Evolutionary conservation across 1,140 invertebrate species (phyloP).

Genomic region (Gryon sp.): DNA sequence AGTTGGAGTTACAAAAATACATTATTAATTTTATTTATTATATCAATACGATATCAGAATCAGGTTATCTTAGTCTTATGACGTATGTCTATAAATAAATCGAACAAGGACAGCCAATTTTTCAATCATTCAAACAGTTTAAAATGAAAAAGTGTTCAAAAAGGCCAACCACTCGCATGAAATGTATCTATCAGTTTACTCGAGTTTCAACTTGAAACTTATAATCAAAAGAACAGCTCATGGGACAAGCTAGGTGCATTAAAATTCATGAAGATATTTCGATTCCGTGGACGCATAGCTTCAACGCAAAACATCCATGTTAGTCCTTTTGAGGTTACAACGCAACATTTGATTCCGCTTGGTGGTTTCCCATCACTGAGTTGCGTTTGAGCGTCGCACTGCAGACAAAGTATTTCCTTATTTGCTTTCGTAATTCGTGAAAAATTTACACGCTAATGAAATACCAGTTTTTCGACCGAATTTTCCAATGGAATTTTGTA

Average conservation of each 20-base stretch:
- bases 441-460: slow-evolving; percentile 49
- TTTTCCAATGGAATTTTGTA: too few species aligned
- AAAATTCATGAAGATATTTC: slow-evolving; percentile 60
- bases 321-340: slow-evolving; percentile 50
- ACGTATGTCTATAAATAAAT: too few species aligned
- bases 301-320: slow-evolving; percentile 37
- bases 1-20: too few species aligned
- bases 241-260: slow-evolving; percentile 33
- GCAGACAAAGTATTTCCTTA: slow-evolving; percentile 52
- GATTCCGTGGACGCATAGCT: slow-evolving; percentile 44
- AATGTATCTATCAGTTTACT: slow-evolving; percentile 13
- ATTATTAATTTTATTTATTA: too few species aligned
- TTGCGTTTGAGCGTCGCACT: slow-evolving; percentile 54
- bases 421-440: slow-evolving; percentile 53
- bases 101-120: not conserved
- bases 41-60: too few species aligned
- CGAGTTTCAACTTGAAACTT: slow-evolving; percentile 36
- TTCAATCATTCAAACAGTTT: not conserved
- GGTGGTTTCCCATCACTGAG: slow-evolving; percentile 23
- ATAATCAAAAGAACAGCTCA: slow-evolving; percentile 50
- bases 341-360: slow-evolving; percentile 44
- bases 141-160: not conserved
- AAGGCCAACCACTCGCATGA: slow-evolving; percentile 6
- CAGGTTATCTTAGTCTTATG: too few species aligned
- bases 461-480: slow-evolving; percentile 33